phyloP scores from a whole-genome alignment of 1,140 invertebrate species.

The Ooceraea biroi region DNA sequence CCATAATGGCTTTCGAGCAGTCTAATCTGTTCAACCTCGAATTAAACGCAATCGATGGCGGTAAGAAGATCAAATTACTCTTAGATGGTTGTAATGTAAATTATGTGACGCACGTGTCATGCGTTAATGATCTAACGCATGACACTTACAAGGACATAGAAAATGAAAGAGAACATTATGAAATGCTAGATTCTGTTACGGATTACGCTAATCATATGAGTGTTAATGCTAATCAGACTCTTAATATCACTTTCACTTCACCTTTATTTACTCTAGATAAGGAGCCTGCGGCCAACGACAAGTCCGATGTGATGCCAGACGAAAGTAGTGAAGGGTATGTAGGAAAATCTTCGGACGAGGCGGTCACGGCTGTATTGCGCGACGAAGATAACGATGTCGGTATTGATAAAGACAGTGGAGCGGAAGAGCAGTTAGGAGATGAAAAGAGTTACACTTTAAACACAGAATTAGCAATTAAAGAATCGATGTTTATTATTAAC shows the following conservation, averaged over 20 bases:
- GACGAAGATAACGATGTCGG: not conserved
- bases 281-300: not conserved
- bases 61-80: not conserved
- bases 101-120: not conserved
- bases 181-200: not conserved
- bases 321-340: not conserved
- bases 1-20: slow-evolving; percentile 22
- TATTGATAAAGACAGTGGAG: not conserved
- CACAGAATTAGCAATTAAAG: not conserved
- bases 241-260: not conserved
- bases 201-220: not conserved
- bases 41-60: not conserved
- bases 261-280: slow-evolving; percentile 16
- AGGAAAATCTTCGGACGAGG: not conserved
- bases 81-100: not conserved
- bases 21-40: not conserved
- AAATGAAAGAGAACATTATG: not conserved
- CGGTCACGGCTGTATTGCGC: not conserved
- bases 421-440: not conserved
- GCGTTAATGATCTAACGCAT: too few species aligned
- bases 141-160: not conserved
- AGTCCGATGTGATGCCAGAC: not conserved
- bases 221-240: not conserved
- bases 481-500: slow-evolving; percentile 22
- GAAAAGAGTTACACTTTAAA: not conserved